These are phyloP conservation scores for Sarcophaga carnaria DNA, from an alignment of 2,888 invertebrate species.

Conservation along the genomic window DNA sequence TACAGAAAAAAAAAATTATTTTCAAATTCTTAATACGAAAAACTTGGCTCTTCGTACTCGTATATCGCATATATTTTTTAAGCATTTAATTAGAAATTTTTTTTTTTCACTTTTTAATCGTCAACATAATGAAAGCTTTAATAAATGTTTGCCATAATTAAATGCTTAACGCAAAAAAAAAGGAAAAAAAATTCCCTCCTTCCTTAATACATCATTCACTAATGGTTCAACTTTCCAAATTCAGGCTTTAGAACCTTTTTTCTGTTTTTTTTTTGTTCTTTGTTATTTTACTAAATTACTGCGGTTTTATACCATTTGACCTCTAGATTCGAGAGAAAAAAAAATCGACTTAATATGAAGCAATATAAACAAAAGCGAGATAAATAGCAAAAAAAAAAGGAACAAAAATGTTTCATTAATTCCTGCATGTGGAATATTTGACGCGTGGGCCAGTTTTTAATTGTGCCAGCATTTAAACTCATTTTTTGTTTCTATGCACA, in stretches of 20 bases:
- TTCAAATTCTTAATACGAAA: slow-evolving; percentile 10
- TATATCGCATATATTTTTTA: slow-evolving; percentile 31
- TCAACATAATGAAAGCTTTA: slow-evolving; percentile 60
- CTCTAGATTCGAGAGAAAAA: slow-evolving; percentile 8
- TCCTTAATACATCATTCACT: slow-evolving; percentile 46
- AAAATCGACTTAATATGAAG: slow-evolving; percentile 23
- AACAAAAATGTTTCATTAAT: slow-evolving; percentile 51
- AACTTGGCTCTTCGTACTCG: slow-evolving; percentile 19
- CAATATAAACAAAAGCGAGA: slow-evolving; percentile 40
- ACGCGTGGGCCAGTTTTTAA: slow-evolving; percentile 57
- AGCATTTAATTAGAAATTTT: slow-evolving; percentile 59
- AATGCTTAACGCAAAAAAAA: neutral
- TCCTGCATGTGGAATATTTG: slow-evolving; percentile 59
- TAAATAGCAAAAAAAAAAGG: slow-evolving; percentile 39
- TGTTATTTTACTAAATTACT: slow-evolving; percentile 61
- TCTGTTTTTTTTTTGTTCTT: slow-evolving; percentile 6
- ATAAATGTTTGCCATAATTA: slow-evolving; percentile 65
- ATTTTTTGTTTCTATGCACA: slow-evolving; percentile 58
- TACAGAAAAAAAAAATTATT: neutral
- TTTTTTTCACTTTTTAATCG: slow-evolving; percentile 41
- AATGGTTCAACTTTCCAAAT: slow-evolving; percentile 45
- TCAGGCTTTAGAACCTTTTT: slow-evolving; percentile 41
- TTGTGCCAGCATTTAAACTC: slow-evolving; percentile 62
- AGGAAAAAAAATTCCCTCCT: neutral
- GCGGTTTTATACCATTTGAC: slow-evolving; percentile 61